Evolutionary conservation across 2,113 vertebrate genomes (phyloP).

Genomic region (Clarias batrachus): DNA sequence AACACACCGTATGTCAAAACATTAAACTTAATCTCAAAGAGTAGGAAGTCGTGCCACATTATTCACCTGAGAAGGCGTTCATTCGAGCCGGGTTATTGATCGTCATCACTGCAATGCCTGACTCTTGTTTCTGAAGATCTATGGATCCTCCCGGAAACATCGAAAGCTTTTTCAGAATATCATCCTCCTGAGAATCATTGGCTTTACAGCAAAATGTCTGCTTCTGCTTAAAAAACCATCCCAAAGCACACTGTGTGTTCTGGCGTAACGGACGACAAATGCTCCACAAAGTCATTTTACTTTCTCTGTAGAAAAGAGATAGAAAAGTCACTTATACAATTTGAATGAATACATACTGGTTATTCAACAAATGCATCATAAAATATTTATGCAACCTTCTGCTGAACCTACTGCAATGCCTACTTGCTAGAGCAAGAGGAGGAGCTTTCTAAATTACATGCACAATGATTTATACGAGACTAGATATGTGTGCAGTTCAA

Average conservation of each 20-base stretch:
- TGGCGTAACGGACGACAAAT: slow-evolving; percentile 64
- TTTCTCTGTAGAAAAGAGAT: slow-evolving; percentile 10
- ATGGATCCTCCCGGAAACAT: slow-evolving; percentile 85
- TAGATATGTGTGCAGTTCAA: not conserved
- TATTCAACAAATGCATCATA: not conserved
- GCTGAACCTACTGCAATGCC: not conserved
- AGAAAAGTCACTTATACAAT: not conserved
- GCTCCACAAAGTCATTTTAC: slow-evolving; percentile 76
- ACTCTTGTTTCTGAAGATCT: slow-evolving; percentile 79
- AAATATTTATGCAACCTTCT: not conserved
- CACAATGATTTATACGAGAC: not conserved
- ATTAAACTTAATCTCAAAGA: not conserved
- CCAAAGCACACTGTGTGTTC: slow-evolving; percentile 50
- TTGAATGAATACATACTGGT: not conserved
- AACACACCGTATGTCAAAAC: not conserved
- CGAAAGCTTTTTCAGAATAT: slow-evolving; percentile 77
- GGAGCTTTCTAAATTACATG: not conserved
- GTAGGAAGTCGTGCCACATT: not conserved
- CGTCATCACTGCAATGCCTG: slow-evolving; percentile 84
- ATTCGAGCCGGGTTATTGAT: slow-evolving; percentile 85
- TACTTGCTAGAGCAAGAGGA: not conserved
- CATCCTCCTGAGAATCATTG: slow-evolving; percentile 74
- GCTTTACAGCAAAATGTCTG: slow-evolving; percentile 68
- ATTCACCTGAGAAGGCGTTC: slow-evolving; percentile 92
- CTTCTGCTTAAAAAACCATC: slow-evolving; percentile 64